Evolutionary conservation across 1,140 invertebrate species (phyloP), one percentile per base, ranked within the genome.

Genomic region (Nephila pilipes): DNA sequence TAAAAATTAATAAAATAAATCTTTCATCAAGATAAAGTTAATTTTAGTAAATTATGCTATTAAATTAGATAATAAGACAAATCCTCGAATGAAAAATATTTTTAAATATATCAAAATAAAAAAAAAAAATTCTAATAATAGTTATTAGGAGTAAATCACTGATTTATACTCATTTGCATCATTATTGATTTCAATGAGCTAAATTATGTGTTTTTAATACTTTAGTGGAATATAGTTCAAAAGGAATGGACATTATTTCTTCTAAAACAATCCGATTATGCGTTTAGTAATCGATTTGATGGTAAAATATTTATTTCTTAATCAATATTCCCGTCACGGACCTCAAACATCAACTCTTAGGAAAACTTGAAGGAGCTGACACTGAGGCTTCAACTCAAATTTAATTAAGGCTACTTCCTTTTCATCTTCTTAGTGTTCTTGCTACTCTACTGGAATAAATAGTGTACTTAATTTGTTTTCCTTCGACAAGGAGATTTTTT

Each of bases 371-470:
- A 89, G 36, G 65, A 69, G 87, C 87, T 89, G 87, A 89, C 87
- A 89, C 87, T 63, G 58, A 79, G 46, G 65, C 87, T 89, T 89
- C 87, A 75, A 18, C 63, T 32, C 32, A 89, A 89, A 89, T 79
- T 89, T 75, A 89, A 89, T 89, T 89, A 89, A 75, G 87, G 38
- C n/a, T 16, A 75, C 87, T 79, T 46, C 63, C 87, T 75, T 54
- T 79, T 89, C 54, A 79, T 89, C 65, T 89, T 75, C 65, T 75
- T 79, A 79, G 46, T 69, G 36, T 89, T 89, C 32, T 57, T 36
- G 22, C 65, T 89, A 55, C 85, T 87, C 85, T 20, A 63, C 10
- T 22, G 57, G 85, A 87, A 87, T 87, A 87, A 87, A 65, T 87
- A 65, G 38, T 65, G 6, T 63, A 58, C 12, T 65, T 87, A 65